Percentiles rank a stretch among this genome's conserved stretches.
These are phyloP conservation scores for Calameuta pallipes DNA, from an alignment of 2,888 invertebrate species.

Conservation along the genomic window DNA sequence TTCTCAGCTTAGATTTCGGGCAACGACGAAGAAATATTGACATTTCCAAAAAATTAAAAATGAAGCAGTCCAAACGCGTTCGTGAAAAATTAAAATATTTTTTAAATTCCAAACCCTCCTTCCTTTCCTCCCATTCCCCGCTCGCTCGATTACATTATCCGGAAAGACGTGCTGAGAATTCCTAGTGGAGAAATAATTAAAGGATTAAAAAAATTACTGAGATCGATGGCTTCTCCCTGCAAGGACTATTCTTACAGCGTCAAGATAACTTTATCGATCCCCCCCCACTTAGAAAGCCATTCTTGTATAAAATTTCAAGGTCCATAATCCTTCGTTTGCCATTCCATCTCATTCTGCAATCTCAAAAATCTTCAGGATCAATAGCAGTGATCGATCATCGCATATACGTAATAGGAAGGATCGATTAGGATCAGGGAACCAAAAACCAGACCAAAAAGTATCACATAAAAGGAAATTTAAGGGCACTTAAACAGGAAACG, in stretches of 20 bases:
- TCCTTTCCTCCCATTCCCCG: too few relatives aligned
- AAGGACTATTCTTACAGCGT: background rate
- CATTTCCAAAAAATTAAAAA: background rate
- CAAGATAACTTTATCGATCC: background rate
- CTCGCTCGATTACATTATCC: background rate
- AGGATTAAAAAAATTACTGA: background rate
- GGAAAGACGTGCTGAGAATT: background rate
- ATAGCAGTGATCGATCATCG: conserved; percentile 28
- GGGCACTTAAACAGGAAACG: background rate
- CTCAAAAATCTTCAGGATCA: conserved; percentile 25
- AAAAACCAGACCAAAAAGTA: background rate
- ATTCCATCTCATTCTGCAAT: background rate
- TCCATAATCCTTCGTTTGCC: background rate
- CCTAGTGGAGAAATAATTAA: background rate
- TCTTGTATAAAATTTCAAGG: background rate
- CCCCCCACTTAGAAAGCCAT: background rate
- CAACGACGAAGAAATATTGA: background rate
- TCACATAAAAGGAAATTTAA: background rate
- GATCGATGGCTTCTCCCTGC: background rate
- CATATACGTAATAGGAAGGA: background rate
- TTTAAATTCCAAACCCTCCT: too few relatives aligned
- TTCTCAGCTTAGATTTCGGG: background rate
- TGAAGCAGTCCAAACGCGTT: background rate
- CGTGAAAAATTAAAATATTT: background rate
- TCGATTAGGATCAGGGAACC: background rate